Percentiles rank a stretch among this genome's conserved stretches.
phyloP scores from a whole-genome alignment of 2,888 invertebrate species.

The Caprella mutica region DNA sequence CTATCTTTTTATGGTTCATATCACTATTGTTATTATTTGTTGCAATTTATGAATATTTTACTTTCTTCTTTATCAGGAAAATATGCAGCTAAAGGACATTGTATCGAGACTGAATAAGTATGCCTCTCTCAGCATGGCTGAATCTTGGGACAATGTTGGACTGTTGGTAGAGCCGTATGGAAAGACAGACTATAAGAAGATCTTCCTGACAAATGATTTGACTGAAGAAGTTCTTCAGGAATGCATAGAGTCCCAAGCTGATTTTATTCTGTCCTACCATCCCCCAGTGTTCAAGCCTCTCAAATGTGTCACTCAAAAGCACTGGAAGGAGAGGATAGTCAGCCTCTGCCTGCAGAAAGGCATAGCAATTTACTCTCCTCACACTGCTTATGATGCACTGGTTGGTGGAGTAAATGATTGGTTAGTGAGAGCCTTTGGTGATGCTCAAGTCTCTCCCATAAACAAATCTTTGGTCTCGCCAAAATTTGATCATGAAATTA shows the following conservation, averaged over 20 bases:
- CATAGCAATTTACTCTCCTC: conserved; percentile 84
- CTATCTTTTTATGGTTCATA: no score
- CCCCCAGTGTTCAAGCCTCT: conserved; percentile 84
- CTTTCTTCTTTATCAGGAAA: no score
- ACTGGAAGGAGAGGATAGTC: conserved; percentile 66
- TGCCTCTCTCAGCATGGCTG: conserved; percentile 61
- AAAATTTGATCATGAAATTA: not conserved
- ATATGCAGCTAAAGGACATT: conserved; percentile 36
- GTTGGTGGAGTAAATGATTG: conserved; percentile 83
- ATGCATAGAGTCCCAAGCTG: conserved; percentile 54
- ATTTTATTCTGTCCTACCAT: conserved; percentile 85
- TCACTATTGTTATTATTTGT: no score
- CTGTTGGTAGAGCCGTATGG: conserved; percentile 67
- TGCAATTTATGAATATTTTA: no score
- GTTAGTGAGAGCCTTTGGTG: conserved; percentile 61
- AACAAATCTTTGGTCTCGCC: not conserved
- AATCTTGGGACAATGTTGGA: conserved; percentile 91
- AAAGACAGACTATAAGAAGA: conserved; percentile 41
- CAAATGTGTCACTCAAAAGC: conserved; percentile 55
- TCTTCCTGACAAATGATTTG: conserved; percentile 82
- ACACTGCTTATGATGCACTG: conserved; percentile 78
- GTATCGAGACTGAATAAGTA: conserved; percentile 50
- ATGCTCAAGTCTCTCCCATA: conserved; percentile 2
- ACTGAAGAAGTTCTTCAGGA: conserved; percentile 77
- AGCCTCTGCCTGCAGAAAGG: conserved; percentile 66